Evolutionary conservation across 1,140 invertebrate genomes (phyloP).

Genomic region (Drosophila athabasca): DNA sequence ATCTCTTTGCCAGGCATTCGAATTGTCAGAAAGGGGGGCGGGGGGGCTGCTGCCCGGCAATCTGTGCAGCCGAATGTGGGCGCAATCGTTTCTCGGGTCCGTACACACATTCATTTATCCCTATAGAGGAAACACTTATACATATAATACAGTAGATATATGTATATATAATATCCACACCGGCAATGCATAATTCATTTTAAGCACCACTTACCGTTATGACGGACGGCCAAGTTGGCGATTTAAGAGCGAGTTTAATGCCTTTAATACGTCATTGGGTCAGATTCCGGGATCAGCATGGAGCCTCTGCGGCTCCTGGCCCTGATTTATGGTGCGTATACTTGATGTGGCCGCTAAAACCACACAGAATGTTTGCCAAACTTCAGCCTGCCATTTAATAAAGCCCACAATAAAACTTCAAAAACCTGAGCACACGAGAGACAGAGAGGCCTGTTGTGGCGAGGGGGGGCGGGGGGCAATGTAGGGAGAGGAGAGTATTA

Average conservation of each 20-base stretch:
- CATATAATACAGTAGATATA: too few species aligned
- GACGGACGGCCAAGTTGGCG: conserved; percentile 61
- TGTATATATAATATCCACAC: conserved; percentile 41
- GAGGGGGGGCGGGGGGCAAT: background rate
- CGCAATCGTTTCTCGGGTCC: conserved; percentile 20
- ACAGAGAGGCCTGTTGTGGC: background rate
- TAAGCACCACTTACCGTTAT: conserved; percentile 79
- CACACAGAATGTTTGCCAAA: conserved; percentile 61
- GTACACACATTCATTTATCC: conserved; percentile 19
- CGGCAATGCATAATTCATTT: conserved; percentile 76
- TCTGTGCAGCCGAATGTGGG: conserved; percentile 34
- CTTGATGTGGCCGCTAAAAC: conserved; percentile 71
- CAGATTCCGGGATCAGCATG: conserved; percentile 26
- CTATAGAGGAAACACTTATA: background rate
- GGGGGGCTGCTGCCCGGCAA: conserved; percentile 20
- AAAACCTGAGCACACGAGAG: conserved; percentile 35
- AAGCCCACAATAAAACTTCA: conserved; percentile 59
- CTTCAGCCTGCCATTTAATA: conserved; percentile 42
- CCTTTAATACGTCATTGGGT: conserved; percentile 73
- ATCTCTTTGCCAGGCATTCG: conserved; percentile 13
- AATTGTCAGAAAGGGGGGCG: background rate
- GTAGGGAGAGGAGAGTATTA: conserved; percentile 36
- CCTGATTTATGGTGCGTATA: conserved; percentile 80
- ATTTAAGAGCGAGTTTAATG: conserved; percentile 75
- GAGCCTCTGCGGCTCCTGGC: conserved; percentile 55